Percentiles rank a stretch among this genome's conserved stretches.
Conservation (phyloP, 2,113 vertebrate genomes). For the Siniperca chuatsi region DNA sequence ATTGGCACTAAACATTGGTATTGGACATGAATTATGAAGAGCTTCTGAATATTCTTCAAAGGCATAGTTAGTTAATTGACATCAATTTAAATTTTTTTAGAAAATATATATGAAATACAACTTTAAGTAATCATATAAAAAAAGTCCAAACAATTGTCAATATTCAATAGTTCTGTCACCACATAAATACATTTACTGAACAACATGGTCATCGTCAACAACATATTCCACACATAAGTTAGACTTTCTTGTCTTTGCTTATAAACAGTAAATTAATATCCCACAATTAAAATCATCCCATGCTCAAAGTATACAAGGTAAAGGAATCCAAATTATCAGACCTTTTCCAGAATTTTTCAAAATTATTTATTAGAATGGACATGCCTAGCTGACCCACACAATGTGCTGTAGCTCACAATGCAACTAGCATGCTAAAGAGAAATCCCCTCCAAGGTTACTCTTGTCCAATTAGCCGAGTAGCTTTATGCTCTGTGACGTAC, state of each 20-base stretch:
- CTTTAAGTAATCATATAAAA: not conserved
- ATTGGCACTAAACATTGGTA: not conserved
- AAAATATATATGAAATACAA: not conserved
- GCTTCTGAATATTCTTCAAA: not conserved
- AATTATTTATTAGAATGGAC: not conserved
- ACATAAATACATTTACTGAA: not conserved
- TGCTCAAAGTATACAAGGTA: not conserved
- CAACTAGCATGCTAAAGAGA: constrained; percentile 23
- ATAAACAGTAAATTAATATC: not conserved
- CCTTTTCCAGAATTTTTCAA: not conserved
- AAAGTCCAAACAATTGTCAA: too few relatives aligned
- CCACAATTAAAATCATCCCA: not conserved
- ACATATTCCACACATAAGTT: not conserved
- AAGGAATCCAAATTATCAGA: not conserved
- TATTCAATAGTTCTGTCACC: not conserved
- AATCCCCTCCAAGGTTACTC: constrained; percentile 23
- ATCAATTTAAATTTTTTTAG: too few relatives aligned
- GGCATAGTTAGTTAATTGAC: not conserved
- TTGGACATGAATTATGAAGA: not conserved
- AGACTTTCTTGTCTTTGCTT: not conserved
- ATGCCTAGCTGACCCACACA: not conserved
- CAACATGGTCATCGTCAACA: not conserved
- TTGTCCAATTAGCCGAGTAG: constrained; percentile 24
- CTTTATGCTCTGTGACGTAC: constrained; percentile 45
- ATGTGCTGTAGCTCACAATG: not conserved